Evolutionary conservation across 53 echinoderm and acorn worm genomes (phyloP), one percentile per base, ranked within the genome.

Genomic region (Holothuria scabra): DNA sequence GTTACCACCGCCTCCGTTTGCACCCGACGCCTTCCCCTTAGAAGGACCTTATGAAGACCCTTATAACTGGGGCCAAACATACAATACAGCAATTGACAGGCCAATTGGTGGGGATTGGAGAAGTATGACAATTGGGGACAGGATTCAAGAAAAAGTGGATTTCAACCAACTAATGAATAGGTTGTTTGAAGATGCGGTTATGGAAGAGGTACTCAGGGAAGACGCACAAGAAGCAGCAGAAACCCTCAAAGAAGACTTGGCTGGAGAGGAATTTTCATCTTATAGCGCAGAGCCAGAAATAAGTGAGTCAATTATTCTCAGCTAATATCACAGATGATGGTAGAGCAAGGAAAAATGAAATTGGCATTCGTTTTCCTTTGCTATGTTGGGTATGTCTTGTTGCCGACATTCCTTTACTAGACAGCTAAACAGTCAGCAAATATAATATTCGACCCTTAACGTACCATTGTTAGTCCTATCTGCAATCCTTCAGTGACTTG

Each of bases 171-270:
- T 58, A 9, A 12, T 78, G 32, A 78, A 78, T 28, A 59, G 78
- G 31, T n/a, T 78, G 2, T 25, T 78, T 29, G 78, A 78, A 11
- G 78, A 78, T 52, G 78, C 78, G 21, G 56, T 78, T 28, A 78
- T 78, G 78, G 78, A 78, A n/a, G 78, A 78, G 16, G 56, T 78
- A 56, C 52, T 78, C 32, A 46, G 78, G 13, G 78, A 78, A 33
- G 78, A 78, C 31, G 78, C 78, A 13, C 56, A 26, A 32, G 58
- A 56, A 16, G 78, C 78, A 16, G 78, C 78, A 2, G 78, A 78
- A 20, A 28, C 52, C 23, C 23, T 78, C 3, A 31, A 31, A 46
- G 78, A 8, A 32, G 78, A 78, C 5, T 33, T 57, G n/a, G 78
- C 58, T 23, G 58, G 59, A 5, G 78, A 78, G 20, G 78, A 58